Percentiles rank a stretch among this genome's conserved stretches.
Conservation (phyloP, 2,797 vertebrate genomes). For the Lophotriccus pileatus region DNA sequence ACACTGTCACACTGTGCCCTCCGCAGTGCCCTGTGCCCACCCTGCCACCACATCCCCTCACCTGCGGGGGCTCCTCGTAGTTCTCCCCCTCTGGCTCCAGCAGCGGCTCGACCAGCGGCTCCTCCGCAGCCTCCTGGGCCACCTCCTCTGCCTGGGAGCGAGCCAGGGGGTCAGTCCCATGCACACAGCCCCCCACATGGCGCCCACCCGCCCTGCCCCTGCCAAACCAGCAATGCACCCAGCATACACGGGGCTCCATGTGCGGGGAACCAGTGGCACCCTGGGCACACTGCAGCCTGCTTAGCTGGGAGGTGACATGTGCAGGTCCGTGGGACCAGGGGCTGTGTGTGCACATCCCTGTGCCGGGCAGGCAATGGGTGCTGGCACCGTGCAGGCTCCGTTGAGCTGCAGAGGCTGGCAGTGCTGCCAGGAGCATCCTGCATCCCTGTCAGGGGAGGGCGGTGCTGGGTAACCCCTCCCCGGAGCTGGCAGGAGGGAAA, state of each 20-base stretch:
- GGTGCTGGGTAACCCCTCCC: conserved; percentile 30
- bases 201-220: not conserved
- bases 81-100: conserved; percentile 92
- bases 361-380: not conserved
- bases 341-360: rapidly evolving
- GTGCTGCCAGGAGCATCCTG: not conserved
- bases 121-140: conserved; percentile 94
- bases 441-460: not conserved
- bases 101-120: conserved; percentile 87
- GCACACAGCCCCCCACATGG: rapidly evolving
- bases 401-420: not conserved
- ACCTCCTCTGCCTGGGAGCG: conserved; percentile 88
- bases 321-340: rapidly evolving
- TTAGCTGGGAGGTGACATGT: not conserved
- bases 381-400: not conserved
- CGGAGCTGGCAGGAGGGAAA: not conserved
- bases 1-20: not conserved
- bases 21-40: rapidly evolving
- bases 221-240: not conserved
- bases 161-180: not conserved
- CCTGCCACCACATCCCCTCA: conserved; percentile 37
- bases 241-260: rapidly evolving
- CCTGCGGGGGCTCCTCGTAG: conserved; percentile 93
- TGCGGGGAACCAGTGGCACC: not conserved
- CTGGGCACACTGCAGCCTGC: not conserved